Evolutionary conservation across 2,888 invertebrate species (phyloP), one percentile per base, ranked within the genome.

Genomic region (Xestobium rufovillosum): DNA sequence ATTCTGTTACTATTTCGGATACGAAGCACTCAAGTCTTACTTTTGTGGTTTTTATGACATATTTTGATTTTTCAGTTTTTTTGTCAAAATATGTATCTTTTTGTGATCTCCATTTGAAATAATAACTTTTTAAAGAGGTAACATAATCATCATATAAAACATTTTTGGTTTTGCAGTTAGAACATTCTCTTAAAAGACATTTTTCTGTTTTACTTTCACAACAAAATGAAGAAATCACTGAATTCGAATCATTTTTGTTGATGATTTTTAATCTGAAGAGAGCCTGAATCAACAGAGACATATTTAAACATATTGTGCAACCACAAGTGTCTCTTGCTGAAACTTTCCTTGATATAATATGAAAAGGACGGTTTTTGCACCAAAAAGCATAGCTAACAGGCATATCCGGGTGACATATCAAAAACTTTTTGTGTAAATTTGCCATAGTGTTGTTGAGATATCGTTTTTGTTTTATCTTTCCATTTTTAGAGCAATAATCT

Each of bases 381-480:
- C n/a, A n/a, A n/a, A n/a, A n/a, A n/a, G n/a, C n/a, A n/a, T n/a
- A n/a, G n/a, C n/a, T n/a, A n/a, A n/a, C n/a, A 31, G 49, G 50
- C 52, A 34, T 52, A 53, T 15, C 49, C 51, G 36, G 45, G 45
- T 25, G 49, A 39, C 30, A 45, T 45, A 44, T 50, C 30, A 39
- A 15, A 42, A 51, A 52, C 34, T 49, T 51, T 33, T 49, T 49
- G 43, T 53, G 44, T 34, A 54, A 45, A 44, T 49, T 51, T 26
- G 32, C 9, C n/a, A 55, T 33, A 14, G 44, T 44, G 42, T 54
- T 47, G 14, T 26, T 34, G 34, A 52, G 38, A 41, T 49, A 51
- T 40, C 55, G 49, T 28, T 38, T 34, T 19, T 38, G 38, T 29
- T 38, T 38, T 47, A 48, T 55, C 13, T 51, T 44, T 31, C 42